Percentiles rank a stretch among this genome's conserved stretches.
Evolutionary conservation across 2,888 invertebrate genomes (phyloP).

Genomic region (Parapristionchus giblindavisi): DNA sequence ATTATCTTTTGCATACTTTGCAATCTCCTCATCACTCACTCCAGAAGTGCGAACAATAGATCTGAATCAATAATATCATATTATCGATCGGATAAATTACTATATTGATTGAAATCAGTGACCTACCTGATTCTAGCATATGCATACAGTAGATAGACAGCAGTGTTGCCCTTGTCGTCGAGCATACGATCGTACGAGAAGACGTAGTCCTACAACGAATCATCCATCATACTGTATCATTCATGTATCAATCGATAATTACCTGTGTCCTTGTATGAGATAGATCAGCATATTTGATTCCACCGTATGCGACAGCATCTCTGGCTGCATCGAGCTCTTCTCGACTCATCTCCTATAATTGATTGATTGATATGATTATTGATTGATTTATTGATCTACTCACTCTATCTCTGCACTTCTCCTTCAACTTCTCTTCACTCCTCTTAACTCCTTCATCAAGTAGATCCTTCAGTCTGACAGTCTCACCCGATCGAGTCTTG

Average conservation of each 20-base stretch:
- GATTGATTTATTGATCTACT: not conserved
- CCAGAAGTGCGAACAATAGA: constrained; percentile 73
- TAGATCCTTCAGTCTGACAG: constrained; percentile 85
- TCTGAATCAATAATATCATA: constrained; percentile 55
- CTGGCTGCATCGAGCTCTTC: constrained; percentile 59
- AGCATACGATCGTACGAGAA: constrained; percentile 99
- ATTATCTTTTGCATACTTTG: constrained; percentile 77
- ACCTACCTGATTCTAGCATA: constrained; percentile 87
- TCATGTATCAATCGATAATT: not conserved
- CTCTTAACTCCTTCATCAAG: constrained; percentile 82
- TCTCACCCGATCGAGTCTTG: constrained; percentile 96
- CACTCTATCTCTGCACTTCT: constrained; percentile 72
- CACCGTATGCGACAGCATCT: constrained; percentile 92
- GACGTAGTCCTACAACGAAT: constrained; percentile 80
- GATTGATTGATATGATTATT: not conserved
- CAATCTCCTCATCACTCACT: constrained; percentile 71
- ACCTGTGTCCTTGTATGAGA: constrained; percentile 85
- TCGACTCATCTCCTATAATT: constrained; percentile 54
- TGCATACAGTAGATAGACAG: constrained; percentile 93
- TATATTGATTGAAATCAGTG: not conserved
- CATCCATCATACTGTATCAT: not conserved
- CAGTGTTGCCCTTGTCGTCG: constrained; percentile 97
- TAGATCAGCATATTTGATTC: constrained; percentile 97
- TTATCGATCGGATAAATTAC: constrained; percentile 5
- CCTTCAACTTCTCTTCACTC: constrained; percentile 71